These are phyloP conservation scores for Metallyticus violacea DNA, from an alignment of 2,888 invertebrate species.

Conservation along the genomic window DNA sequence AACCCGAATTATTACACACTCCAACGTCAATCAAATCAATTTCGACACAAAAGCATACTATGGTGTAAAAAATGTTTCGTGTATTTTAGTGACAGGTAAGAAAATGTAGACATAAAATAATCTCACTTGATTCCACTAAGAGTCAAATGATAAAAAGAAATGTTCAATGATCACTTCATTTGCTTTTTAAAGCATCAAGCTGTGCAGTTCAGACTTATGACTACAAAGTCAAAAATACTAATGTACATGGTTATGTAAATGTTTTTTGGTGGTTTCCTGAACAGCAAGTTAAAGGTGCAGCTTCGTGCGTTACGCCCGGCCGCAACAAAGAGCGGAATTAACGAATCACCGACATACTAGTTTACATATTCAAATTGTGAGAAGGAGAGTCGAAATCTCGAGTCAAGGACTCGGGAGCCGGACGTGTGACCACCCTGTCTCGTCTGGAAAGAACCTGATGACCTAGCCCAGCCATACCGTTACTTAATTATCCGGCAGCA, in stretches of 20 bases:
- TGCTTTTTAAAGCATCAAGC: not conserved
- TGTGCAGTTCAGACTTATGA: not conserved
- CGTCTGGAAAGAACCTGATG: not conserved
- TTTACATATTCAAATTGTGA: not conserved
- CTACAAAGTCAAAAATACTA: not conserved
- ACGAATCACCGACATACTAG: too few relatives aligned
- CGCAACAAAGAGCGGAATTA: not conserved
- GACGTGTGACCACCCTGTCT: slow-evolving; percentile 1
- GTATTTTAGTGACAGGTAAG: too few relatives aligned
- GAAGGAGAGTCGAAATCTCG: not conserved
- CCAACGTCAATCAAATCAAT: too few relatives aligned
- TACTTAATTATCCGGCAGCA: not conserved
- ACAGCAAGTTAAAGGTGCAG: not conserved
- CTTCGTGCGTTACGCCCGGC: not conserved
- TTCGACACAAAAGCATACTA: too few relatives aligned
- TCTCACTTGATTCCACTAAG: too few relatives aligned
- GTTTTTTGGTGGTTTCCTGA: not conserved
- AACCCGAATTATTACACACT: too few relatives aligned
- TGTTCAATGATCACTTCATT: too few relatives aligned
- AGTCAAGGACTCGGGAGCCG: not conserved
- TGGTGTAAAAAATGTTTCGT: too few relatives aligned
- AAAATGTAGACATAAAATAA: too few relatives aligned
- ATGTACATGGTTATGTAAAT: not conserved
- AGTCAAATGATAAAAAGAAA: too few relatives aligned
- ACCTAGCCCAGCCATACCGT: not conserved